Base-by-base conservation (phyloP, 2,888 invertebrate genomes). In the Drosophila silvestris region DNA sequence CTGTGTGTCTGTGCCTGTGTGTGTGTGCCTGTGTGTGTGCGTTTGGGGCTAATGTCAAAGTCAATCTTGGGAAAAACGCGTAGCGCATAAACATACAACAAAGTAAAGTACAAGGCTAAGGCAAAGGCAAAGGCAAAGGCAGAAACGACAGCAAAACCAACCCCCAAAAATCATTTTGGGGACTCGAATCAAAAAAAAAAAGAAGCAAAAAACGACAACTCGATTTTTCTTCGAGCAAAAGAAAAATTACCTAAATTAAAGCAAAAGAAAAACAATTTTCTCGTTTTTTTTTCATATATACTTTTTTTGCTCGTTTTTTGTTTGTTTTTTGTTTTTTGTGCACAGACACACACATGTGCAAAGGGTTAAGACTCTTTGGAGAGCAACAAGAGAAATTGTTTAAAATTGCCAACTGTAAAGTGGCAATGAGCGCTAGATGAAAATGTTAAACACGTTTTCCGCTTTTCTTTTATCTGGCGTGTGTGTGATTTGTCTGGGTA, bases 231-330 rank as follows among this genome's bases (percentile, higher is more conserved):
- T 75, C 86, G 74, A 53, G 79, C 80, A 71, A 51, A 90, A 91
- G 88, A 91, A 89, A 91, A 91, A 89, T 89, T 91, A 89, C 90
- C 79, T 54, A 90, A 91, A 89, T 91, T 91, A 91, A 91, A 90
- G 83, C 77, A 91, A 85, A 89, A 90, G 82, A 90, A 89, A 89
- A 89, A 85, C 90, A 91, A 88, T 89, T 91, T 91, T 88, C 85
- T 79, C 78, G 76, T 61, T 62, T 75, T 68, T 47, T 12, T 39
- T 28, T 72, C n/a, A 28, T 68, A 12, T 6, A 28, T 28, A 28
- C 16, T 65, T 65, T 22, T 53, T 26, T 63, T 54, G 41, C 4
- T n/a, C 1, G 19, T 65, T 35, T 32, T 47, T 64, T 22, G 53
- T 14, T 57, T 62, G 30, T 33, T 35, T 35, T 39, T 32, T n/a